Conservation (phyloP, 1,140 invertebrate genomes). For the Colletes gigas region DNA sequence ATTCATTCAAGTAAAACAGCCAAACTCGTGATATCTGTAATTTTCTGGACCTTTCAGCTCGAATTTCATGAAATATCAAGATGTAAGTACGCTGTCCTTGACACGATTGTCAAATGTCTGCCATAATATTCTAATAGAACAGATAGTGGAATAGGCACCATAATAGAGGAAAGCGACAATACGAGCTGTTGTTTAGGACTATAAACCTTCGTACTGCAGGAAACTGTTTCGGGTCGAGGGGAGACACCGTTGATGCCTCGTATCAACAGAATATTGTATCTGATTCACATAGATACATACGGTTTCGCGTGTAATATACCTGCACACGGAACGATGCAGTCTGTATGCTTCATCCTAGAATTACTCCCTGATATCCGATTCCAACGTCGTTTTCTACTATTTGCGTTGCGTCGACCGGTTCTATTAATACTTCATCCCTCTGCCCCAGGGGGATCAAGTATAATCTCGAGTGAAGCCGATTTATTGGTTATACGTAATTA, state of each 20-base stretch:
- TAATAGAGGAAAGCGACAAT: slow-evolving; percentile 28
- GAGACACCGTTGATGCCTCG: slow-evolving; percentile 30
- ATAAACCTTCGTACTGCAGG: slow-evolving; percentile 10
- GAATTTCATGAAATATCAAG: not conserved
- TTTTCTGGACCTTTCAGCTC: no score
- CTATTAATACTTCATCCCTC: not conserved
- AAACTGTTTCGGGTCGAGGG: not conserved
- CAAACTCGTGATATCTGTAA: no score
- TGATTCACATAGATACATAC: slow-evolving; percentile 2
- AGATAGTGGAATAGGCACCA: no score
- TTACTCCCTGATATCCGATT: not conserved
- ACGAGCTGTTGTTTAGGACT: slow-evolving; percentile 42
- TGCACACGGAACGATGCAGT: not conserved
- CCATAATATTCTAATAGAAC: no score
- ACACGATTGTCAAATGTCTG: not conserved
- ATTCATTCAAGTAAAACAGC: no score
- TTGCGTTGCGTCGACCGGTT: not conserved
- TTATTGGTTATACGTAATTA: no score
- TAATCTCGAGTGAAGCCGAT: no score
- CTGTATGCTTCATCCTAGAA: not conserved
- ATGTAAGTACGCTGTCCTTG: not conserved
- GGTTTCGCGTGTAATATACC: not conserved
- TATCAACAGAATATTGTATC: slow-evolving; percentile 48
- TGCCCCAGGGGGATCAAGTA: no score
- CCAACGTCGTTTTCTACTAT: no score